Evolutionary conservation across 2,797 vertebrate genomes (phyloP).

Genomic region (Echeneis naucrates): DNA sequence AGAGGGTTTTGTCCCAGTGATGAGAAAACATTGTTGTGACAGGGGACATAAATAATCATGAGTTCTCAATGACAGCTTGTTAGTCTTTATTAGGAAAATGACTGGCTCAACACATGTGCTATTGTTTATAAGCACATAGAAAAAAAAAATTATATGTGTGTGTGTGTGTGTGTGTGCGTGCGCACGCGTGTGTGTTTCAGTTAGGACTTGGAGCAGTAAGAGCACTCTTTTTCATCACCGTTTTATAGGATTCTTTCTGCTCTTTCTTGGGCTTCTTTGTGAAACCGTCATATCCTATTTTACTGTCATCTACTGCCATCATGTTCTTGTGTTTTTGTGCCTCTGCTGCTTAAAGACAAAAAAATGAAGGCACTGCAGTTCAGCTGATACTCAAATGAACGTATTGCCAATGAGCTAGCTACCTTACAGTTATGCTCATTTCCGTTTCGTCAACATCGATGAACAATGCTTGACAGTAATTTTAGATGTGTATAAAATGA

Average conservation of each 20-base stretch:
- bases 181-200: too few relatives aligned
- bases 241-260: background rate
- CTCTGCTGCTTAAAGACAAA: too few relatives aligned
- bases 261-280: slow-evolving; percentile 1
- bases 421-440: too few relatives aligned
- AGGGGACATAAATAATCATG: slow-evolving; percentile 67
- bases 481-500: too few relatives aligned
- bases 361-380: too few relatives aligned
- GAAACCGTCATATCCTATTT: background rate
- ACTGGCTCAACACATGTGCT: slow-evolving; percentile 68
- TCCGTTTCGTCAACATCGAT: too few relatives aligned
- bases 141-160: too few relatives aligned
- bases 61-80: slow-evolving; percentile 71
- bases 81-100: slow-evolving; percentile 74
- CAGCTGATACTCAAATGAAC: too few relatives aligned
- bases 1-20: slow-evolving; percentile 40
- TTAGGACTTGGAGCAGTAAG: slow-evolving; percentile 2
- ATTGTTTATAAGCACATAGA: slow-evolving; percentile 58
- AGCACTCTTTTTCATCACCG: slow-evolving; percentile 4
- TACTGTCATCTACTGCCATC: background rate
- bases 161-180: too few relatives aligned
- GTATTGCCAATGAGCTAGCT: too few relatives aligned
- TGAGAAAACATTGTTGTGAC: slow-evolving; percentile 46
- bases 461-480: too few relatives aligned
- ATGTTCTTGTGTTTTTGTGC: background rate